Percentiles rank a stretch among this genome's conserved stretches.
These are phyloP conservation scores for Drosophila miranda DNA, from an alignment of 1,140 invertebrate species.

Conservation along the genomic window DNA sequence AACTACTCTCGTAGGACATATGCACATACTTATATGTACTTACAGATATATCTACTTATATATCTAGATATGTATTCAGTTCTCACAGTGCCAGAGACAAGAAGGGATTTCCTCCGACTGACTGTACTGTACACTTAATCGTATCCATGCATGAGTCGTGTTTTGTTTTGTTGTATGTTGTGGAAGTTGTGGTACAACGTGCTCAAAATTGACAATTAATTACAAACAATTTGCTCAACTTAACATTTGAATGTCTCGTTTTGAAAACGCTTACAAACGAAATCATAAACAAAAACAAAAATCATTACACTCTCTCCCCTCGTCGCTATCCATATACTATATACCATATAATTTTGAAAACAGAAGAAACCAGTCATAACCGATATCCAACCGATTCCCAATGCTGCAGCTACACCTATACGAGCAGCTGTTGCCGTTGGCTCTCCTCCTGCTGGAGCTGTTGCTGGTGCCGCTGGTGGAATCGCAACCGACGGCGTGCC, in stretches of 20 bases:
- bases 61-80: constrained; percentile 35
- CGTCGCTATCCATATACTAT: constrained; percentile 4
- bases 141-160: constrained; percentile 8
- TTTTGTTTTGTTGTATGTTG: constrained; percentile 5
- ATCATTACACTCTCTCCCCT: constrained; percentile 1
- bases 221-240: constrained; percentile 32
- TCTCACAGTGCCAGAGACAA: constrained; percentile 43
- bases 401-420: neutral
- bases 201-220: constrained; percentile 62
- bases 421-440: constrained; percentile 33
- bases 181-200: constrained; percentile 39
- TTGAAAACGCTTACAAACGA: constrained; percentile 52
- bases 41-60: too few species aligned
- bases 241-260: constrained; percentile 49
- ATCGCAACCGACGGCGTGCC: constrained; percentile 63
- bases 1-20: neutral
- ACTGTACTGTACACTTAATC: too few species aligned
- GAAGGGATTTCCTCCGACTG: too few species aligned
- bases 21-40: neutral
- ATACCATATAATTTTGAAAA: neutral
- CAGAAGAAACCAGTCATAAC: neutral
- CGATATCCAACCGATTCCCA: neutral
- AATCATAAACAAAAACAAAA: too few species aligned
- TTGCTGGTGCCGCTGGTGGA: constrained; percentile 63
- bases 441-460: constrained; percentile 16